Evolutionary conservation across 2,888 invertebrate genomes (phyloP), one percentile per base, ranked within the genome.

Genomic region (Pilophorus perplexus): DNA sequence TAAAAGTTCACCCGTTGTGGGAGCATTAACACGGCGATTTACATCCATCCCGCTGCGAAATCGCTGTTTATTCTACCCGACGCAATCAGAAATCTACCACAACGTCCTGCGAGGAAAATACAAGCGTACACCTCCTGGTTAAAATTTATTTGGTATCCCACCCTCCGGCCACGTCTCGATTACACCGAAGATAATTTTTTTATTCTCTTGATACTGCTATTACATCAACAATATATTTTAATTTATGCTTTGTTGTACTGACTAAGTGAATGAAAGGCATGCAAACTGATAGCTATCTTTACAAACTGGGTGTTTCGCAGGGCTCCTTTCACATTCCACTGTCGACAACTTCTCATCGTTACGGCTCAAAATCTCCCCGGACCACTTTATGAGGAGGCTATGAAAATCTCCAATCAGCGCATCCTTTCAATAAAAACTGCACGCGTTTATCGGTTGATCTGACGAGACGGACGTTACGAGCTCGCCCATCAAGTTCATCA

Each of bases 201-300:
- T 52, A 28, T 18, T 52, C 18, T 28, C 25, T 16, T 28, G 52
- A 52, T 28, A 28, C 28, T 25, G 52, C 52, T 52, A 52, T 52
- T 52, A 52, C 52, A 52, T 25, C 52, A 28, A 25, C 52, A 16
- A 52, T 52, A 52, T 52, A 52, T 52, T 52, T 52, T 28, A 52
- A 52, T 52, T 52, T 52, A 52, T 52, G 28, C 16, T 52, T 52
- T 27, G 52, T 52, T 52, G 14, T 14, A 14, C 28, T 3, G 8
- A 18, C 52, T 52, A 28, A 28, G 33, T 50, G 50, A 50, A 52
- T 52, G 52, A 52, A 28, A 52, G 28, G 28, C 52, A 52, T 52
- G 52, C 52, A 2, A 52, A 28, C 52, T 16, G 52, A 52, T 52
- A 28, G 3, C 3, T 52, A 52, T 52, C 52, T 16, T 3, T 16